These are phyloP conservation scores for Macrobrachium nipponense DNA, from an alignment of 1,140 invertebrate genomes.

Conservation along the genomic window DNA sequence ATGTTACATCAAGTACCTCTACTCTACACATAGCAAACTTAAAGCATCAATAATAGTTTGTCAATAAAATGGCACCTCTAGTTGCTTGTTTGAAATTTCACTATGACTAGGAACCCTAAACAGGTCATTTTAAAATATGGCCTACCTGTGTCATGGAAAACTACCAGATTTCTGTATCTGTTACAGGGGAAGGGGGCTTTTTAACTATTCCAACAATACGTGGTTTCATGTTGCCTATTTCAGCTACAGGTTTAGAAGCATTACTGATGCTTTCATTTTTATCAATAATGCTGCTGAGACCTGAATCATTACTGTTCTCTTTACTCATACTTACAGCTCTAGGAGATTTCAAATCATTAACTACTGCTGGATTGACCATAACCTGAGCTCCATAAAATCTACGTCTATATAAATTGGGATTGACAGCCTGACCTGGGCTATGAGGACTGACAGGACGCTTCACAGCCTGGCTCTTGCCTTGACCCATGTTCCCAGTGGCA, in stretches of 20 bases:
- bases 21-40: too few relatives aligned
- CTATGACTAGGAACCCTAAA: constrained; percentile 21
- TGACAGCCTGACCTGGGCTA: constrained; percentile 47
- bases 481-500: constrained; percentile 19
- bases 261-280: constrained; percentile 6
- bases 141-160: constrained; percentile 7
- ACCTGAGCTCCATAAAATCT: constrained; percentile 59
- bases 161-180: constrained; percentile 59
- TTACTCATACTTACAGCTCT: constrained; percentile 41
- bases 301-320: constrained; percentile 18
- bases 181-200: constrained; percentile 50
- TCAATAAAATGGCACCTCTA: too few relatives aligned
- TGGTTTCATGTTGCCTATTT: constrained; percentile 40
- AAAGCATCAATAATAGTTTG: too few relatives aligned
- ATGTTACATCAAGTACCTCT: too few relatives aligned
- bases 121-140: background rate
- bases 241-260: constrained; percentile 12
- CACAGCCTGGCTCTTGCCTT: constrained; percentile 40
- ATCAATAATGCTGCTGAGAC: background rate
- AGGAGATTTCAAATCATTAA: constrained; percentile 54
- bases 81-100: constrained; percentile 20
- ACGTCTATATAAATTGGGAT: constrained; percentile 49
- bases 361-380: constrained; percentile 53
- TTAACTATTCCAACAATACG: constrained; percentile 56
- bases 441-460: constrained; percentile 48